Percentiles rank a stretch among this genome's conserved stretches.
phyloP scores from a whole-genome alignment of 1,140 invertebrate genomes.

The Idris sp. region DNA sequence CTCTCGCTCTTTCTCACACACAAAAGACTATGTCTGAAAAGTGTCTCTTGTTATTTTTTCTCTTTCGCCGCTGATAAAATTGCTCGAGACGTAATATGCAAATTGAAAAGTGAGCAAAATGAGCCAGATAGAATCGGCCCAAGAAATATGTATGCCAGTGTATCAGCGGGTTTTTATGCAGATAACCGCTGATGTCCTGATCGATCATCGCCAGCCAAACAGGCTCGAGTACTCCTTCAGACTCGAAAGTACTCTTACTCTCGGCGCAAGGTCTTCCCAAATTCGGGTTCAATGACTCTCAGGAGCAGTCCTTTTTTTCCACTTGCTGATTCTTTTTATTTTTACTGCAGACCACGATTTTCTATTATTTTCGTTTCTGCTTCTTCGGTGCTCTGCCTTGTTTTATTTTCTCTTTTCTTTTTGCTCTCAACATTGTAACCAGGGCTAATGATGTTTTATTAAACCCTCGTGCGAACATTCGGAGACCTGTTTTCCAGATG shows the following conservation, averaged over 20 bases:
- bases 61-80: slow-evolving; percentile 41
- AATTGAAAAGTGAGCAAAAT: slow-evolving; percentile 59
- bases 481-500: slow-evolving; percentile 10
- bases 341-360: too few species aligned
- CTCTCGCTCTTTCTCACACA: too few species aligned
- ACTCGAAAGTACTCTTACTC: slow-evolving; percentile 44
- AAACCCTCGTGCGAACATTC: slow-evolving; percentile 33
- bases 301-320: too few species aligned
- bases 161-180: slow-evolving; percentile 63
- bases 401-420: slow-evolving; percentile 4
- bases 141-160: slow-evolving; percentile 63
- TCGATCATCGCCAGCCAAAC: slow-evolving; percentile 52
- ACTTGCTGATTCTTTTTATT: too few species aligned
- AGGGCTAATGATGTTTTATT: slow-evolving; percentile 43
- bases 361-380: too few species aligned
- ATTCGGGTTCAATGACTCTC: slow-evolving; percentile 51
- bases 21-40: slow-evolving; percentile 43
- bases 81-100: slow-evolving; percentile 57
- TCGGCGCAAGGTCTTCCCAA: slow-evolving; percentile 51
- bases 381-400: neutral
- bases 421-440: slow-evolving; percentile 1
- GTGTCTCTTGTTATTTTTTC: slow-evolving; percentile 50
- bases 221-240: slow-evolving; percentile 15
- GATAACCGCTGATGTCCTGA: slow-evolving; percentile 53
- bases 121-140: slow-evolving; percentile 42